Base-by-base conservation (phyloP, 64 coral and sea anemone genomes). In the Platygyra sinensis region DNA sequence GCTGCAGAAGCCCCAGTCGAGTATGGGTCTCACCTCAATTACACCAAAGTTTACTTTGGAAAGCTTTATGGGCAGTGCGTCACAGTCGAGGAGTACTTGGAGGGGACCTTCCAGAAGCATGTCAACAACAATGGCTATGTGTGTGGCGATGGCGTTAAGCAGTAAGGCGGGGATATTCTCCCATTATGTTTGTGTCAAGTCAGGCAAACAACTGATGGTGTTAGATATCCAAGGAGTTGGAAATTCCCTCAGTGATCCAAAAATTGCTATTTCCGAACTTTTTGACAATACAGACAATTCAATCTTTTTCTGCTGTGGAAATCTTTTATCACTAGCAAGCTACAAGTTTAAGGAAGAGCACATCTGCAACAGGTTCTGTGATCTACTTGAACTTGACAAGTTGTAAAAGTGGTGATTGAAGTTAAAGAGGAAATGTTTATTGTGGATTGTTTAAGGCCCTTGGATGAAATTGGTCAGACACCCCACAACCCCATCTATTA, bases 241-340 rank as follows among this genome's bases (percentile, higher is more conserved):
- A 42, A 73, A 82, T 88, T 39, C 64, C 80, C 86, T 93, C 50
- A 76, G 80, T 72, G 83, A 92, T 78, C 90, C 82, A 36, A 83
- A 92, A 86, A 78, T 92, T 88, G 85, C 85, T 17, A 87, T 62
- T 39, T 79, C 91, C 10, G 15, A 16, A 12, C 15, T 15, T 12
- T 14, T 2, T 60, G 91, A 92, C 83, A 38, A 65, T 80, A 52
- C 63, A 62, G 85, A 80, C 84, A 57, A 88, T 52, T 79, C 91
- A 63, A 84, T 92, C 72, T 27, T 92, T 19, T 92, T 92, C 91
- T 92, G 91, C 77, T 92, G 83, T 80, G 83, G 91, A 39, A 92
- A 92, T 63, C 76, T 92, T 61, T 77, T 75, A 79, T 25, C 64
- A 72, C 18, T 17, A 12, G 91, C 75, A 25, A 87, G 87, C 16